Conservation (phyloP, 2,888 invertebrate genomes). For the Agrotis exclamationis region DNA sequence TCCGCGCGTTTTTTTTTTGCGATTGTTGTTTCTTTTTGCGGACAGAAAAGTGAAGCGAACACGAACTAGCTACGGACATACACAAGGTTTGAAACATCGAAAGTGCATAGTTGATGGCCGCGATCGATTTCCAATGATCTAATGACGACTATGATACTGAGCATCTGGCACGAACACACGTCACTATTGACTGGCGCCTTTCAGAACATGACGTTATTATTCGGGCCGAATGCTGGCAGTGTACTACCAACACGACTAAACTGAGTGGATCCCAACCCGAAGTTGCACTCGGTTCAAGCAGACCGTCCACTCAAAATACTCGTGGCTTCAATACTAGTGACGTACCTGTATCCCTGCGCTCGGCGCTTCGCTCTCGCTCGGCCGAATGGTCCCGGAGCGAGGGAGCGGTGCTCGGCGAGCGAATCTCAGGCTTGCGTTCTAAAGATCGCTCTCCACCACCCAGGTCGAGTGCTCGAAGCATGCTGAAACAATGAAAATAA, state of each 20-base stretch:
- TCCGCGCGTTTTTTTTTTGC: constrained; percentile 76
- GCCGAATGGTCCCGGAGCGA: constrained; percentile 78
- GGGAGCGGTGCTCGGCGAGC: constrained; percentile 83
- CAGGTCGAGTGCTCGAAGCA: constrained; percentile 95
- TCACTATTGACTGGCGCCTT: background rate
- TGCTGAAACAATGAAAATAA: constrained; percentile 88
- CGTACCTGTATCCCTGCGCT: constrained; percentile 87
- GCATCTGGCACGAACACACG: constrained; percentile 44
- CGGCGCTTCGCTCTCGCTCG: constrained; percentile 83
- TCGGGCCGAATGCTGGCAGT: constrained; percentile 50
- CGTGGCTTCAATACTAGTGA: constrained; percentile 58
- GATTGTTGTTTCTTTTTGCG: constrained; percentile 64
- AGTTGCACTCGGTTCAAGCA: background rate
- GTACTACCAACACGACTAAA: constrained; percentile 39
- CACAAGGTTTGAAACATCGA: constrained; percentile 72
- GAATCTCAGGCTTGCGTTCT: constrained; percentile 88
- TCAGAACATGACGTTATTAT: constrained; percentile 17
- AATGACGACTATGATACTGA: constrained; percentile 60
- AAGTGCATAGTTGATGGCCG: constrained; percentile 70
- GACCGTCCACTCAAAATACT: constrained; percentile 37
- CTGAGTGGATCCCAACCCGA: constrained; percentile 26
- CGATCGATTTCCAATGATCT: constrained; percentile 78
- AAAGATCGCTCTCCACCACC: constrained; percentile 79
- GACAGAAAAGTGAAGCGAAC: constrained; percentile 83
- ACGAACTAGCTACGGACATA: constrained; percentile 85